Conservation (phyloP, 1,140 invertebrate genomes). For the Bombus turneri region DNA sequence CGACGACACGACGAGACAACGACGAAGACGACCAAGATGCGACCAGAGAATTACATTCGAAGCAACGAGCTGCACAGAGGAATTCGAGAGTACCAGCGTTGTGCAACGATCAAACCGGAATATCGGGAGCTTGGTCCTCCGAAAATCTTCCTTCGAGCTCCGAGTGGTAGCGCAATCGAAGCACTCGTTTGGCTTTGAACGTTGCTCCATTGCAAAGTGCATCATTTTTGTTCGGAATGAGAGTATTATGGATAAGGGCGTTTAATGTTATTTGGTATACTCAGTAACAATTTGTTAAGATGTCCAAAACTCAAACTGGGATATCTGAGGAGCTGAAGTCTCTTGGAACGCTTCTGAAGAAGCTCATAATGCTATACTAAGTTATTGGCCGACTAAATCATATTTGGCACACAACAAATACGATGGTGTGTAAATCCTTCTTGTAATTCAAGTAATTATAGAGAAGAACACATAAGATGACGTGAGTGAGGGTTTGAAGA, state of each 20-base stretch:
- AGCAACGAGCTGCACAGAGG: constrained; percentile 13
- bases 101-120: constrained; percentile 68
- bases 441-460: too few species aligned
- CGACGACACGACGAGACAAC: neutral
- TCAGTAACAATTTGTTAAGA: too few species aligned
- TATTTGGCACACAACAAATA: neutral
- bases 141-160: constrained; percentile 54
- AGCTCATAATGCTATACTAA: too few species aligned
- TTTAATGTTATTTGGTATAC: too few species aligned
- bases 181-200: neutral
- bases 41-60: constrained; percentile 16
- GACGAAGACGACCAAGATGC: neutral
- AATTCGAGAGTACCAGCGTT: constrained; percentile 58
- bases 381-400: neutral
- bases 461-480: too few species aligned
- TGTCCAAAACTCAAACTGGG: too few species aligned
- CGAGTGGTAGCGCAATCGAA: constrained; percentile 7
- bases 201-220: neutral
- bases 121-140: constrained; percentile 50
- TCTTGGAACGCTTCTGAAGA: too few species aligned
- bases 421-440: too few species aligned
- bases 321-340: too few species aligned
- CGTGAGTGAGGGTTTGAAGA: too few species aligned
- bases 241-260: neutral
- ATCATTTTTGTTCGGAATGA: neutral